Evolutionary conservation across 2,888 invertebrate genomes (phyloP).

Genomic region (Chrysina gloriosa): DNA sequence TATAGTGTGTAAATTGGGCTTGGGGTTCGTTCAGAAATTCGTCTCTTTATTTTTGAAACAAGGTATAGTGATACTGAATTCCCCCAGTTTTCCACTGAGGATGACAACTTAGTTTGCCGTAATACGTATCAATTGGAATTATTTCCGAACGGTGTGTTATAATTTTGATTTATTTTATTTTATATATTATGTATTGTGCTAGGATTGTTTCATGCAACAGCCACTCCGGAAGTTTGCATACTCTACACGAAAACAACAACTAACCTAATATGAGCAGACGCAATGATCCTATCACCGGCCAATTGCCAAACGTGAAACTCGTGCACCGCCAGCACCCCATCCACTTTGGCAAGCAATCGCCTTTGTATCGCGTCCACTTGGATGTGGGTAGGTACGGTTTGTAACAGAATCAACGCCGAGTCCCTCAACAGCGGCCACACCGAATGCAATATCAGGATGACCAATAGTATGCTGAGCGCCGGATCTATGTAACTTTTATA

Average conservation of each 20-base stretch:
- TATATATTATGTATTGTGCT: no score
- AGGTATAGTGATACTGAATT: no score
- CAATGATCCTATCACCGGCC: constrained; percentile 95
- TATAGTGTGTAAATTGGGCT: no score
- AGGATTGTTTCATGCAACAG: no score
- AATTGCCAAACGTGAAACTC: constrained; percentile 99
- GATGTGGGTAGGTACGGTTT: constrained; percentile 98
- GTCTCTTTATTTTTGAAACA: no score
- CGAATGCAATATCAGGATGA: constrained; percentile 85
- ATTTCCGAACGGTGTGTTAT: no score
- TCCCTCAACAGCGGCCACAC: constrained; percentile 94
- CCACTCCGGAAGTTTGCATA: no score
- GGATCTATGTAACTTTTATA: constrained; percentile 94
- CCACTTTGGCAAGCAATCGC: constrained; percentile 87
- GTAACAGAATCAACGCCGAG: constrained; percentile 93
- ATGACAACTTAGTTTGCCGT: no score
- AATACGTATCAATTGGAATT: no score
- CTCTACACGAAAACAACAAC: constrained; percentile 32
- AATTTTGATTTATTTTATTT: no score
- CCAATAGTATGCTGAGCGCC: constrained; percentile 89
- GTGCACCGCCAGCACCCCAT: constrained; percentile 95
- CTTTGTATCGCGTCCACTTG: constrained; percentile 93
- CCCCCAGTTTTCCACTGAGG: no score
- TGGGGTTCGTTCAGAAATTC: no score
- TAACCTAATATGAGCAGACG: constrained; percentile 94